Percentiles rank a stretch among this genome's conserved stretches.
Evolutionary conservation across 2,113 vertebrate genomes (phyloP).

Genomic region (Strix aluco): DNA sequence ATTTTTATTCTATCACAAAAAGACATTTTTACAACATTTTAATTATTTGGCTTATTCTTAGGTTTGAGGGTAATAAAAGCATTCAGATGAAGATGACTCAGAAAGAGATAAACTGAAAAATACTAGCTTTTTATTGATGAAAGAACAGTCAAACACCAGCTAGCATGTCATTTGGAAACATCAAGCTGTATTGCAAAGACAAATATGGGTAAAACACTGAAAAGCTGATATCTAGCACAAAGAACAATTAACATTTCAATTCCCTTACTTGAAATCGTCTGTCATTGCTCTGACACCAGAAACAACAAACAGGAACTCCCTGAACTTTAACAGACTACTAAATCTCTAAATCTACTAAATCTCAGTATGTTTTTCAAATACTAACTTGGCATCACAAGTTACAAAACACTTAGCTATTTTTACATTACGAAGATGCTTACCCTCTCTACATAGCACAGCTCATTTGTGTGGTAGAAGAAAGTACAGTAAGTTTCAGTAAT

Average conservation of each 20-base stretch:
- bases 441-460: not conserved
- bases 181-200: not conserved
- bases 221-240: not conserved
- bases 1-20: not conserved
- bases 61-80: not conserved
- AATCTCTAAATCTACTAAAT: not conserved
- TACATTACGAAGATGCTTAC: not conserved
- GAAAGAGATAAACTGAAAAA: not conserved
- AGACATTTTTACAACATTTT: not conserved
- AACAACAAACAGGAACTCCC: not conserved
- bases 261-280: not conserved
- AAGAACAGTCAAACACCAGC: not conserved
- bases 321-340: not conserved
- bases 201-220: not conserved
- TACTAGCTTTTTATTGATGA: not conserved
- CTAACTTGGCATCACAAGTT: not conserved
- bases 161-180: not conserved
- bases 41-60: not conserved
- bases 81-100: not conserved
- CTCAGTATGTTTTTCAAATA: not conserved
- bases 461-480: not conserved
- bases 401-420: not conserved
- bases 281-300: not conserved
- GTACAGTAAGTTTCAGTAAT: not conserved
- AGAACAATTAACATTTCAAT: not conserved